Conservation (phyloP, 2,797 vertebrate species). For the Sebastes diaconus region DNA sequence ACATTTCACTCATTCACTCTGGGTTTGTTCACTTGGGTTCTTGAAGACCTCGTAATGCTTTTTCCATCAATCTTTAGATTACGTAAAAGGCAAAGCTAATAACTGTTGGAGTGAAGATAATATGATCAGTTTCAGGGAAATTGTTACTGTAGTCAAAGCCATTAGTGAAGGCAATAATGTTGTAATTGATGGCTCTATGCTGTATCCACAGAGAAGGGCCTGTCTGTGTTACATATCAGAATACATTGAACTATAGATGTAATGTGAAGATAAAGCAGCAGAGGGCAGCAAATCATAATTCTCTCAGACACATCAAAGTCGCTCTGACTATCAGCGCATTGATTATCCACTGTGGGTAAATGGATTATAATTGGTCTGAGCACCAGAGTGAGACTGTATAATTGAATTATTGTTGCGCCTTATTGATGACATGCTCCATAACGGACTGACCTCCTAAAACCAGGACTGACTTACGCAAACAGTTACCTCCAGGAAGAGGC, state of each 20-base stretch:
- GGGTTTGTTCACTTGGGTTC: background rate
- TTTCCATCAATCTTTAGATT: background rate
- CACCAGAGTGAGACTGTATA: slow-evolving; percentile 36
- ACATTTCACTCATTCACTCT: background rate
- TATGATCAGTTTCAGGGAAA: background rate
- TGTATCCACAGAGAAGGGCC: background rate
- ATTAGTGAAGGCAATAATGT: background rate
- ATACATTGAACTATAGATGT: background rate
- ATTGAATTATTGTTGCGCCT: slow-evolving; percentile 38
- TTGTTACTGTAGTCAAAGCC: background rate
- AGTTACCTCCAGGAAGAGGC: slow-evolving; percentile 31
- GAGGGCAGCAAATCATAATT: slow-evolving; percentile 59
- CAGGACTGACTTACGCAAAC: background rate
- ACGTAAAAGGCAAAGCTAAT: background rate
- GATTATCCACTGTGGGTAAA: slow-evolving; percentile 42
- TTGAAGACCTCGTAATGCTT: background rate
- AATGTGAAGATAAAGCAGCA: slow-evolving; percentile 26
- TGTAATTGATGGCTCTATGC: background rate
- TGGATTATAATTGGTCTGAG: slow-evolving; percentile 42
- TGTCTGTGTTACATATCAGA: background rate
- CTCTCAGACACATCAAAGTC: background rate
- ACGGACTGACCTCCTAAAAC: slow-evolving; percentile 27
- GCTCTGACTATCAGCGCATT: background rate
- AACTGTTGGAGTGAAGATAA: background rate
- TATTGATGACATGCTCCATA: slow-evolving; percentile 41